These are phyloP conservation scores for Incurvaria masculella DNA, from an alignment of 2,888 invertebrate species.

Conservation along the genomic window DNA sequence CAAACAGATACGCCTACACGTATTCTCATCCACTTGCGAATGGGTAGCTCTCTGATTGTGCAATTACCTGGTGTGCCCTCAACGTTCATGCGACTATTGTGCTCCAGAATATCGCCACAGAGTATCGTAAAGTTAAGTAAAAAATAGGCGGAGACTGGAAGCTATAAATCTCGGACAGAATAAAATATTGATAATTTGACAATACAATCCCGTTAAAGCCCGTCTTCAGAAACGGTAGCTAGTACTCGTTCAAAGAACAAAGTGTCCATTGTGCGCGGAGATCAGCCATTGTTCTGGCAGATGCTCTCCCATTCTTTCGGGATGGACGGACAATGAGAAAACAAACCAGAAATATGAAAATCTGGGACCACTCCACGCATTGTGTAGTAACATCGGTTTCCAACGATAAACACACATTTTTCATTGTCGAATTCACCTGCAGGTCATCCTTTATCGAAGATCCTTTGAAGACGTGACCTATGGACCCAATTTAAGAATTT, in stretches of 20 bases:
- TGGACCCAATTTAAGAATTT: constrained; percentile 34
- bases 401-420: constrained; percentile 13
- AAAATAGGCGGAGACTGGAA: constrained; percentile 33
- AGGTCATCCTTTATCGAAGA: neutral
- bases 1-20: too few species aligned
- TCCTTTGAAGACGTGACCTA: constrained; percentile 25
- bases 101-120: too few species aligned
- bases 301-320: constrained; percentile 26
- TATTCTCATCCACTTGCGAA: too few species aligned
- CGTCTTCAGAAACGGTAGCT: constrained; percentile 38
- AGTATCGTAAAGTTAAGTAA: too few species aligned
- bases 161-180: constrained; percentile 45
- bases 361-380: constrained; percentile 18
- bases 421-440: neutral
- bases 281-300: constrained; percentile 33
- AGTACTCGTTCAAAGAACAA: constrained; percentile 43
- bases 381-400: constrained; percentile 31
- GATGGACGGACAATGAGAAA: neutral
- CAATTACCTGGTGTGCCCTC: too few species aligned
- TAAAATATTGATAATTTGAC: constrained; percentile 42
- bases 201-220: constrained; percentile 37
- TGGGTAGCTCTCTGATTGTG: too few species aligned
- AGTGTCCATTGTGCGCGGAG: too few species aligned
- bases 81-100: too few species aligned
- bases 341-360: constrained; percentile 12